These are phyloP conservation scores for Notocelia uddmanniana DNA, from an alignment of 2,888 invertebrate species.

Conservation along the genomic window DNA sequence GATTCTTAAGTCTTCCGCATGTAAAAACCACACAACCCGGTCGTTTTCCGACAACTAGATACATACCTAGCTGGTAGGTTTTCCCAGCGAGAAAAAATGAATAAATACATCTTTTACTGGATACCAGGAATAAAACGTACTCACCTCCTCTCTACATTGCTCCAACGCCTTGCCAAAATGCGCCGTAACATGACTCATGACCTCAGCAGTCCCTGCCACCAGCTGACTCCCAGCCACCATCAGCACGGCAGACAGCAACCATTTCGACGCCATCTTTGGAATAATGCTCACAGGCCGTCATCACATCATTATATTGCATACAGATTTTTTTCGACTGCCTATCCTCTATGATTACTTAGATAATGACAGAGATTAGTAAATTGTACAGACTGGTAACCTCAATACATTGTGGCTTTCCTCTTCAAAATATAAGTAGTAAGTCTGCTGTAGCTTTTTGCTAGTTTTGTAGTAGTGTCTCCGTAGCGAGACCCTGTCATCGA, in stretches of 20 bases:
- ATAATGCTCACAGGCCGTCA: conserved; percentile 10
- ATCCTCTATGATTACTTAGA: conserved; percentile 41
- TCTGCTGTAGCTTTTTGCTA: too few species aligned
- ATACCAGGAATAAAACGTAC: conserved; percentile 6
- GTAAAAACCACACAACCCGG: neutral
- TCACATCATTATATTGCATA: conserved; percentile 54
- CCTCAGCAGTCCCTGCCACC: conserved; percentile 70
- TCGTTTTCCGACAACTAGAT: too few species aligned
- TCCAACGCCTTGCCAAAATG: conserved; percentile 76
- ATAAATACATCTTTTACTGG: too few species aligned
- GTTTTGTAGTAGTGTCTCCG: too few species aligned
- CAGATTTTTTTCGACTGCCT: conserved; percentile 41
- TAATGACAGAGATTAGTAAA: too few species aligned
- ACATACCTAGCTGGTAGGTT: too few species aligned
- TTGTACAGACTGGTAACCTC: too few species aligned
- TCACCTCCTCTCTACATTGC: conserved; percentile 77
- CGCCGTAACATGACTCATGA: conserved; percentile 81
- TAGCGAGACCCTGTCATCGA: too few species aligned
- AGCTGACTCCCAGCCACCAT: conserved; percentile 52
- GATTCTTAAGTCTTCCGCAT: neutral
- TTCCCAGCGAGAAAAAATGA: too few species aligned
- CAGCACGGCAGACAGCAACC: conserved; percentile 53
- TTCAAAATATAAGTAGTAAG: too few species aligned
- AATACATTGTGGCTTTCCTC: too few species aligned
- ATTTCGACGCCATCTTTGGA: conserved; percentile 47